phyloP scores from a whole-genome alignment of 2,797 vertebrate genomes.

The Coregonus sp. region DNA sequence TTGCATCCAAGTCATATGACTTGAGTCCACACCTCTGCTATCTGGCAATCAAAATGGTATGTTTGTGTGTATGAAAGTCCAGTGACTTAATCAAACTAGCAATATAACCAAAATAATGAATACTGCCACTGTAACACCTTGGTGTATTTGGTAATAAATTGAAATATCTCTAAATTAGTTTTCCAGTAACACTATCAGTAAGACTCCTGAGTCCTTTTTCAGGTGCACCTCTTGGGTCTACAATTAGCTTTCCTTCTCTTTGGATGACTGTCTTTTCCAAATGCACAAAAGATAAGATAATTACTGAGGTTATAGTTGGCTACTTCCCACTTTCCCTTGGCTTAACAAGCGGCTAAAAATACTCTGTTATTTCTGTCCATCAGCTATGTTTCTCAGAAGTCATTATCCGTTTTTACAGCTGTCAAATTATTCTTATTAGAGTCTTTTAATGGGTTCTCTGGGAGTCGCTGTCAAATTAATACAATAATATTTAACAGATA shows the following conservation, averaged over 20 bases:
- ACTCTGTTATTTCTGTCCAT: not conserved
- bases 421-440: not conserved
- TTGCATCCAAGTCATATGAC: too few species aligned
- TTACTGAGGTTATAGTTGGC: not conserved
- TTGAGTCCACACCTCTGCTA: too few species aligned
- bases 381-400: conserved; percentile 5
- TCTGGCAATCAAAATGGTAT: too few species aligned
- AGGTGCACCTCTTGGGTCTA: not conserved
- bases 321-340: not conserved
- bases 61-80: too few species aligned
- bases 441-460: not conserved
- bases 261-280: conserved; percentile 1
- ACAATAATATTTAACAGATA: not conserved
- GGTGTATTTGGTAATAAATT: too few species aligned
- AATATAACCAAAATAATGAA: too few species aligned
- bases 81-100: too few species aligned
- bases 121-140: too few species aligned
- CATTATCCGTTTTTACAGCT: not conserved
- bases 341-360: not conserved
- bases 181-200: too few species aligned
- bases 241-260: not conserved
- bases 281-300: conserved; percentile 6
- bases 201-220: too few species aligned
- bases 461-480: not conserved
- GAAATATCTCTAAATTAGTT: too few species aligned